Evolutionary conservation across 2,888 invertebrate species (phyloP), one percentile per base, ranked within the genome.

Genomic region (Nineta flava): DNA sequence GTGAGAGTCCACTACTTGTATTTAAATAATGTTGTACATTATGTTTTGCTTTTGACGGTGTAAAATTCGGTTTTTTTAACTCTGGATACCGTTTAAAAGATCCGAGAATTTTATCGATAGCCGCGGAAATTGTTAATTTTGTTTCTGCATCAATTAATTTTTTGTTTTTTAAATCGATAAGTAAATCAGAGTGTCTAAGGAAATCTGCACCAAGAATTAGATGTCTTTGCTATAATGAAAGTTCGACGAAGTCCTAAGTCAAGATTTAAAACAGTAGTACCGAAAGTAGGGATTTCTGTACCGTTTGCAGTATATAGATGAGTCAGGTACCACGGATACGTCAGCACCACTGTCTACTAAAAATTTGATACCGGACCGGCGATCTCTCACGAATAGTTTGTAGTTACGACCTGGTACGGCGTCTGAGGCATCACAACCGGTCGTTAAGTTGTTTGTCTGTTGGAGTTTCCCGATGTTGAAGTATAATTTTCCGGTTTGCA

Each of bases 1-100:
- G 58, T 5, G 63, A 63, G 16, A 59, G 58, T 13, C 63, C 62
- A 1, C 53, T 19, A 5, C 55, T 57, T 7, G 60, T 59, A 35
- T 53, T 43, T 40, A 62, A n/a, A n/a, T n/a, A n/a, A n/a, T n/a
- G n/a, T n/a, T n/a, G n/a, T n/a, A n/a, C n/a, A n/a, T n/a, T n/a
- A n/a, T n/a, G n/a, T n/a, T n/a, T n/a, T 60, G 53, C 56, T 55
- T 35, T 60, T 60, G 2, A 17, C 6, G n/a, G 44, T 44, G 17
- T 1, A 19, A 44, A 17, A n/a, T 19, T 26, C 46, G 40, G 12
- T 12, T 13, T 43, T 51, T 48, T 9, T 48, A 12, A 15, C 12
- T 3, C 15, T 40, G 40, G 40, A n/a, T n/a, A n/a, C n/a, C n/a
- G n/a, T n/a, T n/a, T n/a, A n/a, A n/a, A n/a, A n/a, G n/a, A n/a